phyloP scores from a whole-genome alignment of 2,797 vertebrate species.

The Hafferia zeledoni region DNA sequence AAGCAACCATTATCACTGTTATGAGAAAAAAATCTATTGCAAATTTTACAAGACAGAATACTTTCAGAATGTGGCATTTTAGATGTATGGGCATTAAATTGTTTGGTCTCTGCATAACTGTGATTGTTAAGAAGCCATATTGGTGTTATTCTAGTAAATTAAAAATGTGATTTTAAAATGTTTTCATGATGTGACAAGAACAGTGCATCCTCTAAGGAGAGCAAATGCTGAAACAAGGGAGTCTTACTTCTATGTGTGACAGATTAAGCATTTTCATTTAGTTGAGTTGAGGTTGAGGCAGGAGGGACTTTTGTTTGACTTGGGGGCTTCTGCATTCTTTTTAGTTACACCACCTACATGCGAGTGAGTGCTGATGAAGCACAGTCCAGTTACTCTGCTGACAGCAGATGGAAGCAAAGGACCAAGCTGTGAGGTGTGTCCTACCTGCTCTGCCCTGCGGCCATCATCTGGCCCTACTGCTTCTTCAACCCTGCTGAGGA shows the following conservation, averaged over 20 bases:
- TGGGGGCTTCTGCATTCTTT: background rate
- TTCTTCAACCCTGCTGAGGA: background rate
- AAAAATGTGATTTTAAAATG: background rate
- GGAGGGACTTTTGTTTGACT: background rate
- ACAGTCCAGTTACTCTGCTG: background rate
- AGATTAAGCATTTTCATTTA: background rate
- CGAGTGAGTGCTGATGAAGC: fast-evolving
- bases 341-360: fast-evolving
- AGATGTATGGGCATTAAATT: background rate
- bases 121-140: background rate
- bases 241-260: background rate
- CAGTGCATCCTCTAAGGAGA: background rate
- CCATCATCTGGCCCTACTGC: background rate
- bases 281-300: background rate
- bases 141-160: background rate
- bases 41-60: background rate
- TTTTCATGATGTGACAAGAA: background rate
- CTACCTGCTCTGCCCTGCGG: background rate
- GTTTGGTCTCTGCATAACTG: background rate
- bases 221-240: background rate
- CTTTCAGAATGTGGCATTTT: background rate
- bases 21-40: background rate
- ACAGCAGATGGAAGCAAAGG: background rate
- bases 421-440: background rate
- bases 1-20: background rate